Evolutionary conservation across 2,113 vertebrate genomes (phyloP).

Genomic region (Deroptyus accipitrinus): DNA sequence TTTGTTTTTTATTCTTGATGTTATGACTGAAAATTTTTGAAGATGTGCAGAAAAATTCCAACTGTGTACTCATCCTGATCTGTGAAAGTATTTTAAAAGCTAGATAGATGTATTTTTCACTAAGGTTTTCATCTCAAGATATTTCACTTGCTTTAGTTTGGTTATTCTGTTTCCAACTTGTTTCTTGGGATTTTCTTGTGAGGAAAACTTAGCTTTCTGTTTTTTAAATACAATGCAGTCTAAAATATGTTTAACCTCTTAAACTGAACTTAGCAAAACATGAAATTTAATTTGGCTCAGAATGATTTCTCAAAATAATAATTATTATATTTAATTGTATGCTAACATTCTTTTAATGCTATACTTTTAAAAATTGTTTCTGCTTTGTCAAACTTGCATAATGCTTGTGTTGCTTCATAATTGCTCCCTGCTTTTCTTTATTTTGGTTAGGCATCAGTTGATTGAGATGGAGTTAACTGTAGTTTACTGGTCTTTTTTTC

Average conservation of each 20-base stretch:
- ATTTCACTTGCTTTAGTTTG: neutral
- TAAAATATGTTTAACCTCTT: neutral
- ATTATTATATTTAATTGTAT: slow-evolving; percentile 8
- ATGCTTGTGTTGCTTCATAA: neutral
- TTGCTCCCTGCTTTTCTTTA: neutral
- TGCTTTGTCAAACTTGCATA: neutral
- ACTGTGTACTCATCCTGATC: neutral
- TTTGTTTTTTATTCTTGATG: neutral
- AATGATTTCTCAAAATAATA: neutral
- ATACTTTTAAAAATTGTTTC: neutral
- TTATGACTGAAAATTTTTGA: neutral
- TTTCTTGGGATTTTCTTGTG: neutral
- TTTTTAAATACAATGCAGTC: neutral
- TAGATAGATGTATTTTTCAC: neutral
- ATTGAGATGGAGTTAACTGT: neutral
- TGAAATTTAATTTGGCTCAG: neutral
- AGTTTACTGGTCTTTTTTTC: neutral
- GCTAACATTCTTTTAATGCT: neutral
- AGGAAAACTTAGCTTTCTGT: neutral
- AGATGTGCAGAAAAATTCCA: neutral
- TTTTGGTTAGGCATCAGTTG: neutral
- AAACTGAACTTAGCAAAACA: neutral
- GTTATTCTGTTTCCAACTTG: neutral
- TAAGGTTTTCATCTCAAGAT: neutral
- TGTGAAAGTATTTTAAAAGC: neutral